Percentiles rank a stretch among this genome's conserved stretches.
phyloP scores from a whole-genome alignment of 2,888 invertebrate genomes.

The Melanostoma scalare region DNA sequence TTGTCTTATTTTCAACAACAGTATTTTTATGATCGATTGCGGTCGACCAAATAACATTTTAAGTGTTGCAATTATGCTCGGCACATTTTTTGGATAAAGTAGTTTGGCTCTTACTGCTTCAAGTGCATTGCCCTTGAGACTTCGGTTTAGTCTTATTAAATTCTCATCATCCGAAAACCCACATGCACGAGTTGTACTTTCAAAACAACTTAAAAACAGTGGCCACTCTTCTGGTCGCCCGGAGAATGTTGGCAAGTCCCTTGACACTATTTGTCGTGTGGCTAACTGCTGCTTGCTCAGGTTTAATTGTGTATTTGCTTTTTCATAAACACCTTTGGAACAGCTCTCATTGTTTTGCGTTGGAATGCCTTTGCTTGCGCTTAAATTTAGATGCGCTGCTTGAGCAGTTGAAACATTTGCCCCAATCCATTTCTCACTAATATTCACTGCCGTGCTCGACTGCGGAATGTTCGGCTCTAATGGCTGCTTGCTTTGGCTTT shows the following conservation, averaged over 20 bases:
- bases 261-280: slow-evolving; percentile 1
- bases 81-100: not conserved
- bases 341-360: no score
- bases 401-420: no score
- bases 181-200: not conserved
- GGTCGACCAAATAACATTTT: slow-evolving; percentile 11
- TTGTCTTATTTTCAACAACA: not conserved
- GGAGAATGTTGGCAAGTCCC: slow-evolving; percentile 18
- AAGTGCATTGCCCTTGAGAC: no score
- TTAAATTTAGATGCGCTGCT: no score
- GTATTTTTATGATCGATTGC: not conserved
- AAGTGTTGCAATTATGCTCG: not conserved
- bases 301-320: no score
- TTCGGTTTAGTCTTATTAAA: not conserved
- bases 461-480: no score
- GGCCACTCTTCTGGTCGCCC: slow-evolving; percentile 19
- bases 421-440: no score
- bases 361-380: no score
- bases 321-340: no score
- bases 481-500: no score
- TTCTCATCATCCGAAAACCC: slow-evolving; percentile 10
- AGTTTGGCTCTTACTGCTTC: not conserved
- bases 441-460: no score
- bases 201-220: not conserved
- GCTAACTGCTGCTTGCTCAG: no score